Evolutionary conservation across 2,797 vertebrate genomes (phyloP), one percentile per base, ranked within the genome.

Genomic region (Nasua narica): DNA sequence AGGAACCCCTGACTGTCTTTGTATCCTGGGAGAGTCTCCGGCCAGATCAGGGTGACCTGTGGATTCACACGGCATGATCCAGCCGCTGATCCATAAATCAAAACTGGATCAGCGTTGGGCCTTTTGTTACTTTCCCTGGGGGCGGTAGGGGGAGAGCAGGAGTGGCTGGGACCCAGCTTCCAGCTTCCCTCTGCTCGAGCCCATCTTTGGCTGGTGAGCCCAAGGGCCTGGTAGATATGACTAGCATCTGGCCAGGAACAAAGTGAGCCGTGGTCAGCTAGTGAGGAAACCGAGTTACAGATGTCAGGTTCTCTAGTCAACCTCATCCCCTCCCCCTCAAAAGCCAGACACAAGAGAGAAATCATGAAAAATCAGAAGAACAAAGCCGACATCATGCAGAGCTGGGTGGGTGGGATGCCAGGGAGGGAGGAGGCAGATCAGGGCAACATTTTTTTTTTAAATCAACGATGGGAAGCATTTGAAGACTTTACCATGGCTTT

Each of bases 401-500:
- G 37, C 58, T 62, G 62, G 54, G 74, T 46, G 65, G 62, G 46
- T 52, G 32, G 83, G 46, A 14, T 19, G n/a, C 54, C 16, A 35
- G 43, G 29, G 37, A 11, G 9, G 91, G 83, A 89, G 58, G 35
- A 95, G 74, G 43, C 86, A 62, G 87, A 70, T 18, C 3, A 81
- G 81, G 70, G 87, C 18, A 77, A 21, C 65, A 21, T 67, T 72
- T 94, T 62, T 35, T 82, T 21, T 52, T 95, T 74, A 32, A 92
- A 95, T 65, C 77, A 97, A 87, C 52, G 91, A 97, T 94, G 54
- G 72, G 77, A 94, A 97, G 96, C 97, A 96, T 52, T 18, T 94
- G 94, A 97, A 97, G 96, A 93, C 85, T 97, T 90, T 76, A 79
- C 87, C 62, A 27, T 97, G 96, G 89, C 90, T 98, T 94, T 98